Evolutionary conservation across 2,888 invertebrate genomes (phyloP).

Genomic region (Coleophora deauratella): DNA sequence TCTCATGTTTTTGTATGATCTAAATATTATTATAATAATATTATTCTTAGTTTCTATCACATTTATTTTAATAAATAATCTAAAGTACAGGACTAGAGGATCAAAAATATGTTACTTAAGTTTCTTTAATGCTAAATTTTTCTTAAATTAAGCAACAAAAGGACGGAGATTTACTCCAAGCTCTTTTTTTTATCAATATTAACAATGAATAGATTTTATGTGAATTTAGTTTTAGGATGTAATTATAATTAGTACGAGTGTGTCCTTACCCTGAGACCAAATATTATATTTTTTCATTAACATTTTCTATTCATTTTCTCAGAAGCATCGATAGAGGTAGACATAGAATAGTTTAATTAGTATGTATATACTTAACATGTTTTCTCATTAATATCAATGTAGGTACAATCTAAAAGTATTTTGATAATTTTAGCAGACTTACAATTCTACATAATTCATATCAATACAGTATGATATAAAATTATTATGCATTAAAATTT

Average conservation of each 20-base stretch:
- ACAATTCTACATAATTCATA: too few relatives aligned
- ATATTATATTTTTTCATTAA: slow-evolving; percentile 10
- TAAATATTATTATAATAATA: too few relatives aligned
- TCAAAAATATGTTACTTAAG: slow-evolving; percentile 29
- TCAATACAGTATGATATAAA: too few relatives aligned
- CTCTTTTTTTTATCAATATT: slow-evolving; percentile 25
- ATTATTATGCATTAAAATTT: too few relatives aligned
- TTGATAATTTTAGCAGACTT: too few relatives aligned
- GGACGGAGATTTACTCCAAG: slow-evolving; percentile 48
- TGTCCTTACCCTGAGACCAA: slow-evolving; percentile 29
- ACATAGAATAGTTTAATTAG: slow-evolving; percentile 1
- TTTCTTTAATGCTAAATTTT: slow-evolving; percentile 14
- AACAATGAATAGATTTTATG: slow-evolving; percentile 17
- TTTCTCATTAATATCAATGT: too few relatives aligned
- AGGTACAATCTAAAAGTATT: too few relatives aligned
- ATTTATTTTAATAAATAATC: slow-evolving; percentile 15
- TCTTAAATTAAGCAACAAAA: slow-evolving; percentile 36
- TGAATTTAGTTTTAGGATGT: neutral
- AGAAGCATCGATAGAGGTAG: slow-evolving; percentile 33
- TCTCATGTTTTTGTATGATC: too few relatives aligned
- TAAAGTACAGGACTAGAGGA: slow-evolving; percentile 59
- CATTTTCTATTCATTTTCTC: neutral
- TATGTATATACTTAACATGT: too few relatives aligned
- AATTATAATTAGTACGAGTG: slow-evolving; percentile 11
- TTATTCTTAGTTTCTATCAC: slow-evolving; percentile 15